A percentile compares a stretch with the other conserved stretches of the same genome.
Conservation (phyloP, 2,888 invertebrate species). For the Eupithecia exiguata region DNA sequence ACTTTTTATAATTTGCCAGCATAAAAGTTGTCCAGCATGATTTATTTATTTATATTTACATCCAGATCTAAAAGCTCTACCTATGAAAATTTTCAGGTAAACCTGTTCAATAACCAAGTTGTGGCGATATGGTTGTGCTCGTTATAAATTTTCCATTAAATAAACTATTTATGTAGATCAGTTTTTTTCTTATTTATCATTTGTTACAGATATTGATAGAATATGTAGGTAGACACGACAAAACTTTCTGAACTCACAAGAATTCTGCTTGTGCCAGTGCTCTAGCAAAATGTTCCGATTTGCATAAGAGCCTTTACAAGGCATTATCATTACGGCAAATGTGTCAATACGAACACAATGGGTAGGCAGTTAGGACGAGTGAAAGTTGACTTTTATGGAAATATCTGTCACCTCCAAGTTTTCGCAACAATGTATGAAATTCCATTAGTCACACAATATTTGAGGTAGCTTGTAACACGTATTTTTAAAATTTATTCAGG, state of each 20-base stretch:
- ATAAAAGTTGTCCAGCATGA: no score
- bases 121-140: no score
- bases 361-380: slow-evolving; percentile 27
- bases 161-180: no score
- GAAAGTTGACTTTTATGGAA: slow-evolving; percentile 39
- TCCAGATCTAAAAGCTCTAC: no score
- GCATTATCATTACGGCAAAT: slow-evolving; percentile 58
- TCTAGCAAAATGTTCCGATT: slow-evolving; percentile 58
- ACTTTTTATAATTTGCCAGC: no score
- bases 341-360: slow-evolving; percentile 46
- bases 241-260: slow-evolving; percentile 62
- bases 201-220: neutral
- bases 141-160: no score
- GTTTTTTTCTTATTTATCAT: neutral
- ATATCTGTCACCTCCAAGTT: slow-evolving; percentile 6
- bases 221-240: neutral
- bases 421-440: slow-evolving; percentile 3
- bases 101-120: no score
- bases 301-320: slow-evolving; percentile 62
- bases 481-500: no score
- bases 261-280: slow-evolving; percentile 66
- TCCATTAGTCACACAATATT: slow-evolving; percentile 8
- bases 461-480: no score
- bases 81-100: no score
- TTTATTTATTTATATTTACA: no score